phyloP scores from a whole-genome alignment of 1,140 invertebrate genomes.

The Hyposmocoma kahamanoa region DNA sequence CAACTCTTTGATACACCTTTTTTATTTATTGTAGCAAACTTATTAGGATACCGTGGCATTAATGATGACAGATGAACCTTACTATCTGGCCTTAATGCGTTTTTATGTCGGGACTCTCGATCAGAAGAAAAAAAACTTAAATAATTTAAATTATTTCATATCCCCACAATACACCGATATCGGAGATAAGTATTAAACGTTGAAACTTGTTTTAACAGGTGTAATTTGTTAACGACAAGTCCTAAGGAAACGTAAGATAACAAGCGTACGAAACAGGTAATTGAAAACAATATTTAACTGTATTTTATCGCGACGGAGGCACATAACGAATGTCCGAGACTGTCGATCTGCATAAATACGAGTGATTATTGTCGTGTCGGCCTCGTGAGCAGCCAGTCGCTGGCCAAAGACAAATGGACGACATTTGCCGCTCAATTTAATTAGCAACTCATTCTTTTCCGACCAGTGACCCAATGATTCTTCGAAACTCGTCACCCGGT shows the following conservation, averaged over 20 bases:
- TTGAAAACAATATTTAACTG: neutral
- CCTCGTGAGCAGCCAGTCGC: slow-evolving; percentile 21
- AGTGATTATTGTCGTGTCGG: neutral
- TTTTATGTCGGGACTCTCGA: slow-evolving; percentile 33
- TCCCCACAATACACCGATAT: too few species aligned
- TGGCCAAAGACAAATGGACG: slow-evolving; percentile 45
- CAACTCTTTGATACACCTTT: slow-evolving; percentile 64
- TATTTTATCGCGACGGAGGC: too few species aligned
- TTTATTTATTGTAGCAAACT: slow-evolving; percentile 69
- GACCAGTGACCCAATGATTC: slow-evolving; percentile 24
- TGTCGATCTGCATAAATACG: slow-evolving; percentile 18
- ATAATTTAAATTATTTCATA: slow-evolving; percentile 51
- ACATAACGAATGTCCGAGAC: too few species aligned
- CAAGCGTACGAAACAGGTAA: neutral
- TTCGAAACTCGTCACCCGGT: slow-evolving; percentile 23
- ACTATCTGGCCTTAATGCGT: slow-evolving; percentile 57
- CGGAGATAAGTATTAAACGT: too few species aligned
- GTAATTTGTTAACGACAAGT: neutral
- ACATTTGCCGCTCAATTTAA: slow-evolving; percentile 41
- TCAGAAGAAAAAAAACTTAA: slow-evolving; percentile 21
- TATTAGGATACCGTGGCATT: slow-evolving; percentile 70
- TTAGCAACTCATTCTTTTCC: slow-evolving; percentile 38
- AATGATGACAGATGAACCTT: slow-evolving; percentile 70
- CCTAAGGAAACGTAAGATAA: neutral
- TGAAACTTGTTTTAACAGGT: too few species aligned